Conservation (phyloP, 2,113 vertebrate species). For the Burhinus bistriatus region DNA sequence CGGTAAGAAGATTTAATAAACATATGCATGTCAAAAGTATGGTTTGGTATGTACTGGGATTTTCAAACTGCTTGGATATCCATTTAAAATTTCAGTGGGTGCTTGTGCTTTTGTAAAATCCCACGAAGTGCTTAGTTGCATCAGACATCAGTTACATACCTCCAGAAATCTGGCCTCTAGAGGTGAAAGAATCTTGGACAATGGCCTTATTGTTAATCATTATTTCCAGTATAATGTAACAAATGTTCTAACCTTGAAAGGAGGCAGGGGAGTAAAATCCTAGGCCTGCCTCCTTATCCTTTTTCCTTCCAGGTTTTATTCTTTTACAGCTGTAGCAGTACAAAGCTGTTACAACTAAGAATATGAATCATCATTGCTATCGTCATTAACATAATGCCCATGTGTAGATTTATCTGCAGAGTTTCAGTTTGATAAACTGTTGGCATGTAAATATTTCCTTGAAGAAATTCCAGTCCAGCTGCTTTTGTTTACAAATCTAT, state of each 20-base stretch:
- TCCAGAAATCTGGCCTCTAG: neutral
- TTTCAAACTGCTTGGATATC: neutral
- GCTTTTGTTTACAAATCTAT: conserved; percentile 85
- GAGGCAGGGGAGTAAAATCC: conserved; percentile 18
- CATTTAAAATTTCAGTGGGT: neutral
- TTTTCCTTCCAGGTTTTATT: conserved; percentile 68
- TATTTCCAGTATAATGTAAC: conserved; percentile 9
- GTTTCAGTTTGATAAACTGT: conserved; percentile 82
- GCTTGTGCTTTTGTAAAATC: neutral
- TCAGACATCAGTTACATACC: neutral
- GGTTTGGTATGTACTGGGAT: neutral
- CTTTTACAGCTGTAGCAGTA: conserved; percentile 68
- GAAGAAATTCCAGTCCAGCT: conserved; percentile 82
- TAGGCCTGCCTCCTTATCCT: conserved; percentile 18
- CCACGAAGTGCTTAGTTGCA: neutral
- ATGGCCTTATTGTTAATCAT: conserved; percentile 18
- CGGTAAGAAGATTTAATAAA: neutral
- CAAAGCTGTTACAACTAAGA: conserved; percentile 44
- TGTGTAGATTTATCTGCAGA: conserved; percentile 77
- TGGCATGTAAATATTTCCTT: conserved; percentile 80
- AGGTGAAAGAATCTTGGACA: conserved; percentile 32
- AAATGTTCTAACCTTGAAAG: conserved; percentile 41
- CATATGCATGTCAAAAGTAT: neutral
- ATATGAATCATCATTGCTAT: conserved; percentile 69
- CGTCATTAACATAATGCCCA: conserved; percentile 73